Conservation (phyloP, 2,113 vertebrate genomes). For the Tor tambroides region DNA sequence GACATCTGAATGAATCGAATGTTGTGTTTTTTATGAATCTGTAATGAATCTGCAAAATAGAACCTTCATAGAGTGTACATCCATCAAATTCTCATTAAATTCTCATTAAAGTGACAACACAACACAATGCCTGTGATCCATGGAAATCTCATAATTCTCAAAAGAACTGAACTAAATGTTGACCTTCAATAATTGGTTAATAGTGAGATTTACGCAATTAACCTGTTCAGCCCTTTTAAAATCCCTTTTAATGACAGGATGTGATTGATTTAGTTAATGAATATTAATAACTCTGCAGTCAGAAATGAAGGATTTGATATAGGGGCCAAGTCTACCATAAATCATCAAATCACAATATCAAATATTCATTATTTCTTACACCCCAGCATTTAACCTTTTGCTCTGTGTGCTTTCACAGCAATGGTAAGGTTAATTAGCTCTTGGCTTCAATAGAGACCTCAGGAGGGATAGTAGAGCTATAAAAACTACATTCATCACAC, state of each 20-base stretch:
- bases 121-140: neutral
- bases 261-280: neutral
- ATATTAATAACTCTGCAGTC: neutral
- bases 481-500: constrained; percentile 29
- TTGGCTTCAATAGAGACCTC: constrained; percentile 2
- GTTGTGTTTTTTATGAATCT: neutral
- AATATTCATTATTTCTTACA: constrained; percentile 32
- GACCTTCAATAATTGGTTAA: neutral
- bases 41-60: neutral
- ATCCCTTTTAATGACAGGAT: neutral
- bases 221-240: neutral
- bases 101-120: neutral
- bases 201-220: neutral
- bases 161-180: neutral
- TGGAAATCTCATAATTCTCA: neutral
- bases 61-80: neutral
- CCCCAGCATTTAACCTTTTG: neutral
- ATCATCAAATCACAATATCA: constrained; percentile 36
- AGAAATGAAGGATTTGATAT: neutral
- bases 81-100: neutral
- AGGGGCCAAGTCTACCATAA: constrained; percentile 31
- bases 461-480: neutral
- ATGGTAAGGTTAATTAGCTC: constrained; percentile 42
- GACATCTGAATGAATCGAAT: neutral
- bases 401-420: constrained; percentile 36